These are phyloP conservation scores for Astropecten irregularis DNA, from an alignment of 53 echinoderm and acorn worm genomes.

Conservation along the genomic window DNA sequence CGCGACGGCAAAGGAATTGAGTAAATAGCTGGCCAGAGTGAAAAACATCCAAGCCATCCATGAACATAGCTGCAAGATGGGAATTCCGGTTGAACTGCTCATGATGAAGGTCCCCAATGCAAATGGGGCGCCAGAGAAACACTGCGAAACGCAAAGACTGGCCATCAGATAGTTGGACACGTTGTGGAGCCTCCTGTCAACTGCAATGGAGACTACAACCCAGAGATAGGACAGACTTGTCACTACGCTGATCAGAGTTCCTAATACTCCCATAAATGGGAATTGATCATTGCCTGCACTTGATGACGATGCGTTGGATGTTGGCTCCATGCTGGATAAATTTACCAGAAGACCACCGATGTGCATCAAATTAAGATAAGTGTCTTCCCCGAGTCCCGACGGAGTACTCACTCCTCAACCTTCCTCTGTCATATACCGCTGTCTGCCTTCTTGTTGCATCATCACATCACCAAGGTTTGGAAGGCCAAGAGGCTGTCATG, in stretches of 20 bases:
- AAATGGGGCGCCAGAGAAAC: background rate
- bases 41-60: too few species aligned
- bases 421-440: too few species aligned
- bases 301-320: too few species aligned
- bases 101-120: background rate
- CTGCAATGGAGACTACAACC: background rate
- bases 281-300: background rate
- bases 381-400: too few species aligned
- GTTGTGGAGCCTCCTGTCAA: background rate
- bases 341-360: too few species aligned
- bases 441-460: too few species aligned
- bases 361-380: too few species aligned
- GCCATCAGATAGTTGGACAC: constrained; percentile 7
- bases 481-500: too few species aligned
- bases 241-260: background rate
- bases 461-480: too few species aligned
- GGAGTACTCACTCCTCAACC: too few species aligned
- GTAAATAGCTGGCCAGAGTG: background rate
- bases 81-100: background rate
- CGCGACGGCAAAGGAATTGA: too few species aligned
- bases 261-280: background rate
- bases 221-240: background rate
- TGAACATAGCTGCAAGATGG: background rate
- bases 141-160: background rate
- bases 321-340: too few species aligned